A percentile compares a stretch with the other conserved stretches of the same genome.
phyloP scores from a whole-genome alignment of 1,140 invertebrate species.

The Ridgeia piscesae region DNA sequence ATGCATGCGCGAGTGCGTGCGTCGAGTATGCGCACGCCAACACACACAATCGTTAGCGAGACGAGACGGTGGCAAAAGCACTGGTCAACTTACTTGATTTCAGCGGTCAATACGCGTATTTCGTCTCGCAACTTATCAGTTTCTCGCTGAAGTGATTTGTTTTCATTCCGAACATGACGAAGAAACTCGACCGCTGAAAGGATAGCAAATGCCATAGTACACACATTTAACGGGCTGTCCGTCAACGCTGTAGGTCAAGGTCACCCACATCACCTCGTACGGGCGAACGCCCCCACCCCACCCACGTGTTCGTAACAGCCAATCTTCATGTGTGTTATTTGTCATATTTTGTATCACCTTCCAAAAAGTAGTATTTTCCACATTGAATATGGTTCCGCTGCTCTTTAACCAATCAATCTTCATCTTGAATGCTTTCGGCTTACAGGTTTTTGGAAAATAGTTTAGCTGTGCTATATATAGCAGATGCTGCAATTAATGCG shows the following conservation, averaged over 20 bases:
- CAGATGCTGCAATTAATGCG: too few relatives aligned
- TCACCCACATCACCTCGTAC: background rate
- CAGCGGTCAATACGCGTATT: conserved; percentile 83
- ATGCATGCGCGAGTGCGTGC: conserved; percentile 15
- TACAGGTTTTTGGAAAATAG: background rate
- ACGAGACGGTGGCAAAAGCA: conserved; percentile 19
- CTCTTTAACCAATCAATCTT: too few relatives aligned
- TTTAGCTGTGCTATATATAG: background rate
- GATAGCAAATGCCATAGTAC: conserved; percentile 40
- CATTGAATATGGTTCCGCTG: too few relatives aligned
- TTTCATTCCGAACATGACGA: conserved; percentile 78
- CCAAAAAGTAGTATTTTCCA: background rate
- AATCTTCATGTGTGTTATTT: background rate
- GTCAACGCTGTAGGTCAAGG: conserved; percentile 12
- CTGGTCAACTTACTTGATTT: conserved; percentile 73
- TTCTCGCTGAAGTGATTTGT: conserved; percentile 82
- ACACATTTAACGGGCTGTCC: conserved; percentile 40
- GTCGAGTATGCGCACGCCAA: conserved; percentile 25
- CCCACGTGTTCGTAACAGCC: background rate
- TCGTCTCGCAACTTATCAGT: conserved; percentile 73
- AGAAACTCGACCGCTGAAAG: conserved; percentile 79
- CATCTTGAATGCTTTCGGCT: background rate
- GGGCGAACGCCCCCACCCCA: background rate
- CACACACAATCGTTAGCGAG: background rate
- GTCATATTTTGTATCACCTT: background rate